Evolutionary conservation across 1,140 invertebrate species (phyloP).

Genomic region (Drosophila obscura): DNA sequence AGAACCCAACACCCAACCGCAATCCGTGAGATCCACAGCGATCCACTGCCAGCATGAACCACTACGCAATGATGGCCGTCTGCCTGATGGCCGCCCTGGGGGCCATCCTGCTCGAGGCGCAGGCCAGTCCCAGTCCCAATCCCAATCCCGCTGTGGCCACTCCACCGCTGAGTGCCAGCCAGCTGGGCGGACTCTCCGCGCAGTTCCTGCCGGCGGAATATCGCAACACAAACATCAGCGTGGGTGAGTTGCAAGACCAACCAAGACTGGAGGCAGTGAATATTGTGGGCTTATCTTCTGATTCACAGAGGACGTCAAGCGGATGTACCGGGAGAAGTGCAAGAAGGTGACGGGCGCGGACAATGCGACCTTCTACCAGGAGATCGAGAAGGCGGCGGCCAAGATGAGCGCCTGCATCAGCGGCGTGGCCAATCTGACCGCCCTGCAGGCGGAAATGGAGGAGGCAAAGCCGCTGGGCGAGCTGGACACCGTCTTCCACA

Average conservation of each 20-base stretch:
- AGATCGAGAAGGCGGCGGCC: conserved; percentile 68
- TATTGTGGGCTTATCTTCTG: too few species aligned
- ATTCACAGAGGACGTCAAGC: conserved; percentile 57
- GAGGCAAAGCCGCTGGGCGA: conserved; percentile 86
- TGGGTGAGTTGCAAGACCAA: conserved; percentile 50
- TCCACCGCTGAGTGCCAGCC: conserved; percentile 29
- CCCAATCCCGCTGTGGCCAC: conserved; percentile 22
- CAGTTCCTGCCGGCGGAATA: conserved; percentile 68
- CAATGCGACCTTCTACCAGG: conserved; percentile 66
- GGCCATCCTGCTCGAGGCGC: conserved; percentile 57
- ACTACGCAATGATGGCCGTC: conserved; percentile 52
- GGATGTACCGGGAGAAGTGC: conserved; percentile 72
- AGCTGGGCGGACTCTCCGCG: conserved; percentile 53
- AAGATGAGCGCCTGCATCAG: conserved; percentile 84
- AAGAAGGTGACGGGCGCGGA: conserved; percentile 65
- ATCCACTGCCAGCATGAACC: conserved; percentile 49
- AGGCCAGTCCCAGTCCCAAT: conserved; percentile 48
- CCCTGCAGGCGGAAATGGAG: conserved; percentile 86
- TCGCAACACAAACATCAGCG: conserved; percentile 65
- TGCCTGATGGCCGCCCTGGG: conserved; percentile 61
- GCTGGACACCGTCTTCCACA: conserved; percentile 87
- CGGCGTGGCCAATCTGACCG: conserved; percentile 84
- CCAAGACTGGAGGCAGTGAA: too few species aligned
- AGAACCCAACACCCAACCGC: background rate
- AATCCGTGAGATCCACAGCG: background rate